Evolutionary conservation across 1,140 invertebrate species (phyloP).

Genomic region (Lanistes nyassanus): DNA sequence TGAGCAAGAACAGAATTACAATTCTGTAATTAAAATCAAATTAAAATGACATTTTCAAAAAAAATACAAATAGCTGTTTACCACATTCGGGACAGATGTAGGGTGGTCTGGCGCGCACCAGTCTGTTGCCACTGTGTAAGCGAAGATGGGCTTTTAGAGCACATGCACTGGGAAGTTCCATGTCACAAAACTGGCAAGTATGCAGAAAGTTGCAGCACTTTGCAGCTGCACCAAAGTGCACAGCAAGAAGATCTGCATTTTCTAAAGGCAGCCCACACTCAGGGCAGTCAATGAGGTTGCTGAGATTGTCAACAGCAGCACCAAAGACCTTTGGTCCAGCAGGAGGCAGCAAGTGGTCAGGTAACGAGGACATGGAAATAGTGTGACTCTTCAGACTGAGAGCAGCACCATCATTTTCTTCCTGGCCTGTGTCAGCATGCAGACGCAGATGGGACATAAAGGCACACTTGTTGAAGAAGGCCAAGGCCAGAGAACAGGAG

Average conservation of each 20-base stretch:
- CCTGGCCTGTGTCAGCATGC: not conserved
- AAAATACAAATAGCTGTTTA: too few relatives aligned
- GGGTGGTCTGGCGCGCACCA: not conserved
- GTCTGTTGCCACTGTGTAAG: slow-evolving; percentile 4
- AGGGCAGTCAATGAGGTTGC: not conserved
- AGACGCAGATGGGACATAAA: slow-evolving; percentile 26
- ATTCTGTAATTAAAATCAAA: too few relatives aligned
- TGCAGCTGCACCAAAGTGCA: slow-evolving; percentile 23
- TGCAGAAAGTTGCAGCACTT: slow-evolving; percentile 9
- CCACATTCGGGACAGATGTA: slow-evolving; percentile 33
- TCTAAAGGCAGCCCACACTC: slow-evolving; percentile 2
- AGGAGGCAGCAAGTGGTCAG: not conserved
- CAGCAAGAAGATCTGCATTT: not conserved
- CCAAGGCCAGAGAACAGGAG: slow-evolving; percentile 5
- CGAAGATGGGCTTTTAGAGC: slow-evolving; percentile 26
- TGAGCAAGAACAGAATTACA: too few relatives aligned
- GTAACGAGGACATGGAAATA: slow-evolving; percentile 17
- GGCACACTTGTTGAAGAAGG: slow-evolving; percentile 32
- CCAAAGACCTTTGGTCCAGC: not conserved
- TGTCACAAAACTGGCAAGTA: slow-evolving; percentile 20
- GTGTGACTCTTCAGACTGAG: slow-evolving; percentile 27
- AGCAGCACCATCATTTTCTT: not conserved
- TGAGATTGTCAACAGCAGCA: not conserved
- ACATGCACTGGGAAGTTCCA: slow-evolving; percentile 22
- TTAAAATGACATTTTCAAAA: too few relatives aligned